Conservation (phyloP, 1,140 invertebrate species). For the Megathymus violae region DNA sequence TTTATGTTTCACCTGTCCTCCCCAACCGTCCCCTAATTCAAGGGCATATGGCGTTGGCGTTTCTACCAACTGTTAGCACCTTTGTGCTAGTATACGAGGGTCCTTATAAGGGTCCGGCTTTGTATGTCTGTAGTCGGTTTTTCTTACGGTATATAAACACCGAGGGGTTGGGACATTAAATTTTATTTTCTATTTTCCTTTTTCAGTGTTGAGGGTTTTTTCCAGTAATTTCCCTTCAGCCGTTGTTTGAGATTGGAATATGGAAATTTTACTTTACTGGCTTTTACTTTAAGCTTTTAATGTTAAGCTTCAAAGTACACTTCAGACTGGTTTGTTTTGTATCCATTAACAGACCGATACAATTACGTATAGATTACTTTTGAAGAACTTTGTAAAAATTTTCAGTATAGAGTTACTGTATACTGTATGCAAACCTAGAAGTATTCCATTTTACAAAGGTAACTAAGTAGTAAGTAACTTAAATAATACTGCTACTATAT, state of each 20-base stretch:
- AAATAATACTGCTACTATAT: no score
- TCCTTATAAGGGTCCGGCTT: constrained; percentile 26
- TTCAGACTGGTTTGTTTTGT: constrained; percentile 16
- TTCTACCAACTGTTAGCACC: constrained; percentile 30
- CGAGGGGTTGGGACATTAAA: constrained; percentile 22
- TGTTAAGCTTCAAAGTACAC: constrained; percentile 15
- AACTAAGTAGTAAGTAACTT: no score
- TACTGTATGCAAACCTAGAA: no score
- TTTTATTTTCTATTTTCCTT: constrained; percentile 28
- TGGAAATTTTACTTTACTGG: constrained; percentile 26
- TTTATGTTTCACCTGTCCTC: constrained; percentile 30
- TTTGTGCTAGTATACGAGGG: constrained; percentile 28
- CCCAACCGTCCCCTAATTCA: constrained; percentile 30
- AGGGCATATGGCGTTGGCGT: constrained; percentile 6
- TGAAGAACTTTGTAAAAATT: no score
- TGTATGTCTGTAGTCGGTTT: constrained; percentile 23
- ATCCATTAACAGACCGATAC: neutral
- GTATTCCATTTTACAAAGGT: no score
- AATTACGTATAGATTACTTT: no score
- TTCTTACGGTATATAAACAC: constrained; percentile 29
- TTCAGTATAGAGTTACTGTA: no score
- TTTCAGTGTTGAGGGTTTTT: constrained; percentile 14
- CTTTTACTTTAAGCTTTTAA: constrained; percentile 15
- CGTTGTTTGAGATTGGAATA: constrained; percentile 25
- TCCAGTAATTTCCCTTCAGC: constrained; percentile 14